Percentiles rank a stretch among this genome's conserved stretches.
Conservation (phyloP, 64 coral and sea anemone species). For the Exaiptasia diaphana region DNA sequence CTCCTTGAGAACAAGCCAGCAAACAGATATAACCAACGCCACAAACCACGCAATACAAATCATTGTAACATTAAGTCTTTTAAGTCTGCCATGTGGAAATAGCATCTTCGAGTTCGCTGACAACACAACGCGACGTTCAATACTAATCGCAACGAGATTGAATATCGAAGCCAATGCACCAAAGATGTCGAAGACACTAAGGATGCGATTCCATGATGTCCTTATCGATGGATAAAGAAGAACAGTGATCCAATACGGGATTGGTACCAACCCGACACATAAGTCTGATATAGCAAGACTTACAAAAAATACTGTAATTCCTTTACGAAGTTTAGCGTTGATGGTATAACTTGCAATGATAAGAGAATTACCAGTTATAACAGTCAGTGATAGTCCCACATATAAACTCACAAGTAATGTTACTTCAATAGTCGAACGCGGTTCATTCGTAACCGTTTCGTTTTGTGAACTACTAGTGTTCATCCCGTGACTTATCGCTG, state of each 20-base stretch:
- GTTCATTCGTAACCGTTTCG: not conserved
- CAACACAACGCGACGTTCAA: constrained; percentile 24
- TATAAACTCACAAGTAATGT: constrained; percentile 11
- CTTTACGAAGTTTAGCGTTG: constrained; percentile 1
- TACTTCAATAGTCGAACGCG: constrained; percentile 5
- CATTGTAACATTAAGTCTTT: not conserved
- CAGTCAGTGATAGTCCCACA: constrained; percentile 15
- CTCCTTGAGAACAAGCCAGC: not conserved
- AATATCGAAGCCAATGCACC: constrained; percentile 46
- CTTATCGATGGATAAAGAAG: constrained; percentile 9
- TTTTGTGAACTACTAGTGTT: not conserved
- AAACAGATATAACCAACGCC: not conserved
- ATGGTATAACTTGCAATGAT: constrained; percentile 16
- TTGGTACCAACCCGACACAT: constrained; percentile 31
- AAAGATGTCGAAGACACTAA: constrained; percentile 25
- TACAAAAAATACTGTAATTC: constrained; percentile 48
- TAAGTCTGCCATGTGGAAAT: not conserved
- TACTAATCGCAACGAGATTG: constrained; percentile 38
- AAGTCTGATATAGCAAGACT: constrained; percentile 49
- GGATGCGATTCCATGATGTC: not conserved
- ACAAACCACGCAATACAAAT: constrained; percentile 15
- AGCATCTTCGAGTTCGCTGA: not conserved
- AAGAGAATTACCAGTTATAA: constrained; percentile 36
- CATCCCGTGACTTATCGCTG: not conserved
- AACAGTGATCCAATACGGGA: constrained; percentile 36